A percentile compares a stretch with the other conserved stretches of the same genome.
Evolutionary conservation across 2,797 vertebrate species (phyloP).

Genomic region (Chelon labrosus): DNA sequence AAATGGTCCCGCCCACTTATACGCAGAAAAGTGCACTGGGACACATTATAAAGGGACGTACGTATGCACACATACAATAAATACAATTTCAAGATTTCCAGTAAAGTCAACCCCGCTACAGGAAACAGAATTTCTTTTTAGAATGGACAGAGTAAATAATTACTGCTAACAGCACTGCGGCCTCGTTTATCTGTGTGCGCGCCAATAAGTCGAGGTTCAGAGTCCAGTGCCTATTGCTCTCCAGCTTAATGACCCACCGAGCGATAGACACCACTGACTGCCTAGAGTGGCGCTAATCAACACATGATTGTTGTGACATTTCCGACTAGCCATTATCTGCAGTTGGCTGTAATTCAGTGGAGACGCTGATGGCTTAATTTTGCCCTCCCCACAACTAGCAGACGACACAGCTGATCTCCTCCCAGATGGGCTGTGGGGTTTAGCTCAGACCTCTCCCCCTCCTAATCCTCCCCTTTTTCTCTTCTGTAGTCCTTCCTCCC

Average conservation of each 20-base stretch:
- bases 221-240: slow-evolving; percentile 48
- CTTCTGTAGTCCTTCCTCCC: slow-evolving; percentile 22
- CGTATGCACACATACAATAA: not conserved
- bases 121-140: slow-evolving; percentile 12
- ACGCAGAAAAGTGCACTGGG: not conserved
- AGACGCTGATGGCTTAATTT: slow-evolving; percentile 59
- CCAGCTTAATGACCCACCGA: slow-evolving; percentile 53
- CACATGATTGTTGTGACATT: slow-evolving; percentile 73
- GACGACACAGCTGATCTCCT: slow-evolving; percentile 60
- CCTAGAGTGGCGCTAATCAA: slow-evolving; percentile 62
- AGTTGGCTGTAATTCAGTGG: slow-evolving; percentile 59
- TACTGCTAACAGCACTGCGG: not conserved
- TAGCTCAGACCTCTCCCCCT: slow-evolving; percentile 45
- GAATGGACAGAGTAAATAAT: not conserved
- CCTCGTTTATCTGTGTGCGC: slow-evolving; percentile 11
- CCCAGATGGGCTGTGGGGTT: slow-evolving; percentile 56
- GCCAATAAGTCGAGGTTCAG: slow-evolving; percentile 12
- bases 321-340: slow-evolving; percentile 58
- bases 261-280: slow-evolving; percentile 35
- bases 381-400: slow-evolving; percentile 15
- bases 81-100: not conserved
- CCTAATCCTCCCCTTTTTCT: slow-evolving; percentile 51
- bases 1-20: slow-evolving; percentile 23
- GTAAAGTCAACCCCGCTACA: not conserved
- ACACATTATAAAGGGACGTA: not conserved